Conservation (phyloP, 2,888 invertebrate species). For the Liodrosophila aerea region DNA sequence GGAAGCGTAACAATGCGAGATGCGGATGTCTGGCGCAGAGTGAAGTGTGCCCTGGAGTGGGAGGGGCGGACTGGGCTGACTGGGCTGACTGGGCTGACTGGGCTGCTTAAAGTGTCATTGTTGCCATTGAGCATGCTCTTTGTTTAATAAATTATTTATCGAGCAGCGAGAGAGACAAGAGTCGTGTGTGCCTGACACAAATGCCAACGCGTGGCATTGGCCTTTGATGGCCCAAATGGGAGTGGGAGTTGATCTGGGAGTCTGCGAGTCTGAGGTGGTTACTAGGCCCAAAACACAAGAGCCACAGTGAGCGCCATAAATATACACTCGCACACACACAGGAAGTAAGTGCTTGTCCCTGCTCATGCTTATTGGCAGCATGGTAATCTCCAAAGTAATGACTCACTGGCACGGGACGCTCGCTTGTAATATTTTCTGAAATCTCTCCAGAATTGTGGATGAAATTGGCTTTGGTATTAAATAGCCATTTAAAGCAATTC, state of each 20-base stretch:
- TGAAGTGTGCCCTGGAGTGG: conserved; percentile 35
- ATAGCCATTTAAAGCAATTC: conserved; percentile 27
- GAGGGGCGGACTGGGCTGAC: neutral
- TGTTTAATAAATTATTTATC: conserved; percentile 76
- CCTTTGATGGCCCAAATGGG: conserved; percentile 16
- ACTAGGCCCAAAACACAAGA: neutral
- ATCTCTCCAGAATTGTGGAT: neutral
- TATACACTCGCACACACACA: conserved; percentile 13
- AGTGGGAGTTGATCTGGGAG: neutral
- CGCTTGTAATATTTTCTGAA: neutral
- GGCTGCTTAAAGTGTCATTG: conserved; percentile 73
- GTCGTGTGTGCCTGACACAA: conserved; percentile 5
- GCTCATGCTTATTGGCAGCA: neutral
- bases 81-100: conserved; percentile 24
- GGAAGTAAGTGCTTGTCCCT: conserved; percentile 23
- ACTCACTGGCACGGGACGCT: neutral
- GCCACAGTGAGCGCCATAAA: conserved; percentile 12
- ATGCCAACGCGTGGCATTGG: conserved; percentile 45
- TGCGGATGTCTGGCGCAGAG: conserved; percentile 44
- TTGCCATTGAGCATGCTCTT: conserved; percentile 67
- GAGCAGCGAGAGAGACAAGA: conserved; percentile 6
- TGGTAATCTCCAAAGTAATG: neutral
- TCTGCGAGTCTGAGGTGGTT: too few relatives aligned
- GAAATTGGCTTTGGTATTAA: conserved; percentile 18
- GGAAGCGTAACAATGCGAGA: conserved; percentile 18